Conservation (phyloP, 2,888 invertebrate species). For the Cheilosia soror region DNA sequence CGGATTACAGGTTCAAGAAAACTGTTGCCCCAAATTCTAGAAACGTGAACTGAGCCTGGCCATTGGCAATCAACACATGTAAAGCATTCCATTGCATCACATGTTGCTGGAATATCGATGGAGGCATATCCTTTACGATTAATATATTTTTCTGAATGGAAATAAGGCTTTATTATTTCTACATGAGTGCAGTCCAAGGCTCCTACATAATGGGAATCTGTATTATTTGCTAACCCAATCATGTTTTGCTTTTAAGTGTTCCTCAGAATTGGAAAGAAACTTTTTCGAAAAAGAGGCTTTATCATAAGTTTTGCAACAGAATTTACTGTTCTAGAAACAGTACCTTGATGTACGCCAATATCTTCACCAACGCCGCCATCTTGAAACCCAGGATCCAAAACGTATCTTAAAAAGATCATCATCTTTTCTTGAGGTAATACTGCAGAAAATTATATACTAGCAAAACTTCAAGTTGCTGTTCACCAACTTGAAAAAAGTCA, state of each 20-base stretch:
- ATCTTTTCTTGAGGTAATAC: conserved; percentile 3
- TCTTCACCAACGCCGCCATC: conserved; percentile 1
- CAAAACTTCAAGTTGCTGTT: too few relatives aligned
- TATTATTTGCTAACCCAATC: too few relatives aligned
- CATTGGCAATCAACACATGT: conserved; percentile 16
- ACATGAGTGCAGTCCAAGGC: conserved; percentile 7
- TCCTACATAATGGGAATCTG: too few relatives aligned
- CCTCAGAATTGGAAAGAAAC: too few relatives aligned
- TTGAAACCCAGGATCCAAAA: not conserved
- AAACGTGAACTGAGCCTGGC: conserved; percentile 21
- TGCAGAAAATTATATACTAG: too few relatives aligned
- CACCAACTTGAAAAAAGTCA: too few relatives aligned
- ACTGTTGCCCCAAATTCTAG: conserved; percentile 10
- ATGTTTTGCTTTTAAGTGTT: too few relatives aligned
- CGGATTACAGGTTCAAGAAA: conserved; percentile 23
- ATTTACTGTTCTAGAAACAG: too few relatives aligned
- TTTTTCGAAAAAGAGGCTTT: too few relatives aligned
- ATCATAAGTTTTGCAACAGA: too few relatives aligned
- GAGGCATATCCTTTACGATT: conserved; percentile 21
- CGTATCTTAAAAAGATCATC: conserved; percentile 12
- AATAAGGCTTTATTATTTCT: conserved; percentile 1
- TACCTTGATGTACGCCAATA: not conserved
- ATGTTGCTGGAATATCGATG: conserved; percentile 31
- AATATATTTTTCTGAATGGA: conserved; percentile 18
- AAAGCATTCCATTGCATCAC: conserved; percentile 31